These are phyloP conservation scores for Terebella lapidaria DNA, from an alignment of 2,888 invertebrate genomes.

Conservation along the genomic window DNA sequence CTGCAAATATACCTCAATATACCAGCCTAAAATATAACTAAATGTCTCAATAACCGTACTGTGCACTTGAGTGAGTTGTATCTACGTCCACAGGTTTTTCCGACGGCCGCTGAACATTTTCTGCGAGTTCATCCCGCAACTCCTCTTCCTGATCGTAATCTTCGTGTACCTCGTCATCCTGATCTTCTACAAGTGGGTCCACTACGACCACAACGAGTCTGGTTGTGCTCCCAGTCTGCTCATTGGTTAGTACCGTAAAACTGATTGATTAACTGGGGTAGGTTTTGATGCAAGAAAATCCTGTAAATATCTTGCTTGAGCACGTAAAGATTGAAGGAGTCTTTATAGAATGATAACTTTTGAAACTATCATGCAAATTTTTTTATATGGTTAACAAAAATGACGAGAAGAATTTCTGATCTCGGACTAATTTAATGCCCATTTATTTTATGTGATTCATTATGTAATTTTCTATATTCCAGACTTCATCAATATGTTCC, in stretches of 20 bases:
- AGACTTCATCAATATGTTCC: conserved; percentile 54
- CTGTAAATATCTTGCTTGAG: too few relatives aligned
- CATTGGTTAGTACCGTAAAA: conserved; percentile 66
- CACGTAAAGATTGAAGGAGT: too few relatives aligned
- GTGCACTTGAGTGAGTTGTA: too few relatives aligned
- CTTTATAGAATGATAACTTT: too few relatives aligned
- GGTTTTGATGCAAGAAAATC: too few relatives aligned
- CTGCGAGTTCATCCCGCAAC: conserved; percentile 92
- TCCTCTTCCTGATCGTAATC: conserved; percentile 80
- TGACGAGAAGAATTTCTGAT: too few relatives aligned
- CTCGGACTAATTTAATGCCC: too few relatives aligned
- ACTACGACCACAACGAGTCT: conserved; percentile 56
- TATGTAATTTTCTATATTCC: conserved; percentile 9
- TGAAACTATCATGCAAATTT: too few relatives aligned
- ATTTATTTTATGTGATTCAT: too few relatives aligned
- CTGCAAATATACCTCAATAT: not conserved
- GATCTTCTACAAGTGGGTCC: conserved; percentile 94
- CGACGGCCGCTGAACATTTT: conserved; percentile 71
- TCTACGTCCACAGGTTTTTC: conserved; percentile 57
- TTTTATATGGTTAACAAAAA: too few relatives aligned
- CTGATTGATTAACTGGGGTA: too few relatives aligned
- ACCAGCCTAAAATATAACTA: not conserved
- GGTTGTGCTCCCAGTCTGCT: conserved; percentile 92
- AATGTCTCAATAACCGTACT: not conserved
- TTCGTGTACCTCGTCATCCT: conserved; percentile 94